Percentiles rank a stretch among this genome's conserved stretches.
Conservation (phyloP, 2,888 invertebrate genomes). For the Chironomus riparius region DNA sequence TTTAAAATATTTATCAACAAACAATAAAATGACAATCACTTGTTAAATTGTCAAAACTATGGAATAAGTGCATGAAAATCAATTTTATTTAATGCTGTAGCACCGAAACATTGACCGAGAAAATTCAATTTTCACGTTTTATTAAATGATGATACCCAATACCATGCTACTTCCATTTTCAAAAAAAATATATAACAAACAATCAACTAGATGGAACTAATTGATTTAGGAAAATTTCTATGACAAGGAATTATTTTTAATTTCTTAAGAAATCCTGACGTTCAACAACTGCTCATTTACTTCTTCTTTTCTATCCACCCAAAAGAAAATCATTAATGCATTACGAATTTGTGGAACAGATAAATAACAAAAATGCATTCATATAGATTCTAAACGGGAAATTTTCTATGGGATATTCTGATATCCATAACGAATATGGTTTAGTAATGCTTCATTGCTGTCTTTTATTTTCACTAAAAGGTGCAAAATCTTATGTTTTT, state of each 20-base stretch:
- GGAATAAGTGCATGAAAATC: constrained; percentile 13
- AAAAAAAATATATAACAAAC: constrained; percentile 13
- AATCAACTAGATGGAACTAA: constrained; percentile 26
- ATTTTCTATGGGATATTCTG: constrained; percentile 18
- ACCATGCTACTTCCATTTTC: background rate
- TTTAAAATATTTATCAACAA: background rate
- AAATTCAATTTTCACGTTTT: constrained; percentile 16
- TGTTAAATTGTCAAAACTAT: background rate
- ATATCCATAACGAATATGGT: constrained; percentile 19
- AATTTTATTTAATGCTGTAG: constrained; percentile 6
- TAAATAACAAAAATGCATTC: constrained; percentile 18
- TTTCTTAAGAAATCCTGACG: constrained; percentile 17
- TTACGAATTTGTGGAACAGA: constrained; percentile 22
- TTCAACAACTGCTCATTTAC: constrained; percentile 23
- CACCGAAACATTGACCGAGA: constrained; percentile 20
- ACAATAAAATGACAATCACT: background rate
- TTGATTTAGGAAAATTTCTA: background rate
- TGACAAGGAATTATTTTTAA: background rate
- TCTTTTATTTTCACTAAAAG: constrained; percentile 1
- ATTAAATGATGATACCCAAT: background rate
- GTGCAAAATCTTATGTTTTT: constrained; percentile 1
- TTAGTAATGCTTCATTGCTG: background rate
- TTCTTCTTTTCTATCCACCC: background rate
- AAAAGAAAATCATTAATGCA: constrained; percentile 20
- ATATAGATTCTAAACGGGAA: constrained; percentile 19